A percentile compares a stretch with the other conserved stretches of the same genome.
phyloP scores from a whole-genome alignment of 2,113 vertebrate genomes.

The Rousettus leschenaultii region DNA sequence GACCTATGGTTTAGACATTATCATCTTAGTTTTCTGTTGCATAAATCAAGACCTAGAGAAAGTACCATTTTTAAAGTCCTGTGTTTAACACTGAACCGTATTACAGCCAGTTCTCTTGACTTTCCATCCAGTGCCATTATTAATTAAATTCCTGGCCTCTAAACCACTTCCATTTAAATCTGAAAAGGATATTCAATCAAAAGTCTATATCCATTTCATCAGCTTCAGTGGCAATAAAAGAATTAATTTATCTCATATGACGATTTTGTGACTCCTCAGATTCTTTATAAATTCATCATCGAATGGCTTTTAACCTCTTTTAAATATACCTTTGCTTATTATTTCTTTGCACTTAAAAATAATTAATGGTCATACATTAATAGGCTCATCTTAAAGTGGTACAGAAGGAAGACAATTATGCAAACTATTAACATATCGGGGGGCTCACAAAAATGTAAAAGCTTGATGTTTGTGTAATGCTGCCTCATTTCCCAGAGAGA shows the following conservation, averaged over 20 bases:
- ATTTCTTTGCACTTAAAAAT: neutral
- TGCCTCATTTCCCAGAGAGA: neutral
- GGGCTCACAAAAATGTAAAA: neutral
- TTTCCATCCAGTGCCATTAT: constrained; percentile 27
- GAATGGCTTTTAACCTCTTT: neutral
- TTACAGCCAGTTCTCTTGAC: constrained; percentile 1
- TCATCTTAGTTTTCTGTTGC: neutral
- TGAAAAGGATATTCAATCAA: constrained; percentile 38
- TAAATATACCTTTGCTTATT: neutral
- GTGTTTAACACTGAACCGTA: constrained; percentile 8
- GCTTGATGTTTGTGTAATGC: neutral
- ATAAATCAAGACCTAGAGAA: neutral
- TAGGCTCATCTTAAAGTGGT: neutral
- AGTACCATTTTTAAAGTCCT: neutral
- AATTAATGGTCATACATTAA: neutral
- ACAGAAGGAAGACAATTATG: neutral
- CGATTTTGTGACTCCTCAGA: neutral
- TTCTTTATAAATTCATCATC: neutral
- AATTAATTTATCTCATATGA: constrained; percentile 13
- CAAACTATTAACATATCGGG: neutral
- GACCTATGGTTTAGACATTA: neutral
- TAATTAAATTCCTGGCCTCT: constrained; percentile 33
- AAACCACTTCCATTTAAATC: constrained; percentile 31
- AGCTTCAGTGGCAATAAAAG: neutral
- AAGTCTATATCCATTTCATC: constrained; percentile 26